A percentile compares a stretch with the other conserved stretches of the same genome.
Conservation (phyloP, 1,140 invertebrate genomes). For the Ladona fulva region DNA sequence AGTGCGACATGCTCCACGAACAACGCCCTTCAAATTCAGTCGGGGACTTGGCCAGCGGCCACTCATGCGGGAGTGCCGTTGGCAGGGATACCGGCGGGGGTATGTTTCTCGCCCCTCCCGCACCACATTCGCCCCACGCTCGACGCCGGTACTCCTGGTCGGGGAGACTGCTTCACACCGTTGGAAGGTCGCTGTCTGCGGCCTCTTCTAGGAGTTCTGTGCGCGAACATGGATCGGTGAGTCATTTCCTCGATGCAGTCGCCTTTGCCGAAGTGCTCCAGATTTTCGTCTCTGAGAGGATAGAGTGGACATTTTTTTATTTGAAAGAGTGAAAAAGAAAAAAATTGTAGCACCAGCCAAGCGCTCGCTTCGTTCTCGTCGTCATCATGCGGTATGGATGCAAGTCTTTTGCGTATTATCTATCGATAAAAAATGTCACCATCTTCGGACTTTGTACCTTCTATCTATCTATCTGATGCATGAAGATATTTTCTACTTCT, state of each 20-base stretch:
- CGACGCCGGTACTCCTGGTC: not conserved
- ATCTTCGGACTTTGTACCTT: too few relatives aligned
- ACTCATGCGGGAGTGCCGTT: not conserved
- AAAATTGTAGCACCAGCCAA: too few relatives aligned
- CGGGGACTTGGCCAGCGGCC: not conserved
- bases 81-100: not conserved
- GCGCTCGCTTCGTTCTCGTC: too few relatives aligned
- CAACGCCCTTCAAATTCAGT: not conserved
- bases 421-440: too few relatives aligned
- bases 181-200: not conserved
- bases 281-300: too few relatives aligned
- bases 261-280: too few relatives aligned
- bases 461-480: too few relatives aligned
- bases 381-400: too few relatives aligned
- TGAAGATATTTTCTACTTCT: too few relatives aligned
- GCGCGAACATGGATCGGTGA: slow-evolving; percentile 2
- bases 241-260: not conserved
- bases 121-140: not conserved
- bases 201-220: not conserved
- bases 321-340: too few relatives aligned
- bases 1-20: not conserved
- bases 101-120: not conserved
- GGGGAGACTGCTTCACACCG: not conserved
- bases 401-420: too few relatives aligned
- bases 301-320: too few relatives aligned